Evolutionary conservation across 2,797 vertebrate genomes (phyloP).

Genomic region (Anniella stebbinsi): DNA sequence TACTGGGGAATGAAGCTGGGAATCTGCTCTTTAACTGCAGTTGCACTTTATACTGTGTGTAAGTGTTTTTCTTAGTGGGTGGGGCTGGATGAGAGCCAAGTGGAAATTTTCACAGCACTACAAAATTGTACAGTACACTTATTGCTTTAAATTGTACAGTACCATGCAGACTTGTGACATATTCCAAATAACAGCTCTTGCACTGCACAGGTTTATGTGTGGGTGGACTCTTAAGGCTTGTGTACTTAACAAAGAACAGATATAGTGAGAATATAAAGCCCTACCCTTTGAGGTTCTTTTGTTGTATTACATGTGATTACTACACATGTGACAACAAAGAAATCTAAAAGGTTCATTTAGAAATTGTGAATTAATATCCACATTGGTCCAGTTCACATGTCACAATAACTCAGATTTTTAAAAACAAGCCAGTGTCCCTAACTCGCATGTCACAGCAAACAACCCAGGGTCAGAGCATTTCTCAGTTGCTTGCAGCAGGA

Average conservation of each 20-base stretch:
- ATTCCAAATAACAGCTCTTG: neutral
- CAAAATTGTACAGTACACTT: slow-evolving; percentile 17
- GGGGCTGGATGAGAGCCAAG: slow-evolving; percentile 46
- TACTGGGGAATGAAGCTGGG: neutral
- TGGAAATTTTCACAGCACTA: slow-evolving; percentile 58
- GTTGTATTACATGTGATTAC: neutral
- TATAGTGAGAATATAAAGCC: slow-evolving; percentile 31
- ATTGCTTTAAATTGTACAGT: neutral
- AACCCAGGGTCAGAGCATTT: too few relatives aligned
- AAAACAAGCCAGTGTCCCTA: too few relatives aligned
- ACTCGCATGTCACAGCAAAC: too few relatives aligned
- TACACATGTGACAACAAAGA: slow-evolving; percentile 34
- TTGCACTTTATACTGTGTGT: slow-evolving; percentile 27
- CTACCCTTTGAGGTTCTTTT: slow-evolving; percentile 18
- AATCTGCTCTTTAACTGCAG: slow-evolving; percentile 26
- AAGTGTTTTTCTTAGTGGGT: slow-evolving; percentile 30
- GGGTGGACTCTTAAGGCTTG: slow-evolving; percentile 13
- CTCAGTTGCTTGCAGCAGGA: too few relatives aligned
- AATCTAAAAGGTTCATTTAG: slow-evolving; percentile 45
- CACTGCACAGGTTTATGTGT: neutral
- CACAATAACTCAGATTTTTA: too few relatives aligned
- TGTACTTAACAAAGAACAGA: neutral
- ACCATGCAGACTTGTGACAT: neutral
- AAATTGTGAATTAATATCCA: slow-evolving; percentile 42
- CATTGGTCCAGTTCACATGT: neutral